Base-by-base conservation (phyloP, 1,140 invertebrate species). In the Heliothis virescens region DNA sequence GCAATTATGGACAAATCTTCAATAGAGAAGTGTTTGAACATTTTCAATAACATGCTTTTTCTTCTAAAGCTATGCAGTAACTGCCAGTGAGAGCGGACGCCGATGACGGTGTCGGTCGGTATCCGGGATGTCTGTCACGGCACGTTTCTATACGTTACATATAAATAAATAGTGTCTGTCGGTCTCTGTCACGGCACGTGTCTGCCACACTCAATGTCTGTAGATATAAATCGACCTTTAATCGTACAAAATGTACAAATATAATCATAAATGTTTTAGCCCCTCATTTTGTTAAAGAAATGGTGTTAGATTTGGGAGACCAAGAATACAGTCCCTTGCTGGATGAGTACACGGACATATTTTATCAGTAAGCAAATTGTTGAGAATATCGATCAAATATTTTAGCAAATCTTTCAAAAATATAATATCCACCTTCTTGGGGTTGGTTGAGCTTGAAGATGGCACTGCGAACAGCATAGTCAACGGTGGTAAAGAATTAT, bases 281-380 rank as follows among this genome's bases (percentile, higher is more conserved):
- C 1, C 85, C 89, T 53, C 80, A 85, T 85, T 88, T 92, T 67
- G 72, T 82, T 18, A 62, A 87, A 41, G 79, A 85, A 76, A 73
- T 89, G 21, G 21, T 84, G 26, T 50, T 73, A 57, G 91, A 93
- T 83, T 81, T 94, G 50, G 87, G 85, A 48, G 83, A 91, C 5
- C 82, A 82, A 77, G 21, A 80, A 29, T 95, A 86, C 71, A 94
- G 90, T 52, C 74, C 92, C 4, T 83, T 94, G 16, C 65, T 93
- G 13, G 91, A 93, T 83, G 92, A 95, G 79, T 94, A 90, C 4
- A 95, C 91, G 2, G 91, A 94, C 79, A 83, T 94, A 3, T 83
- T 82, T 26, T n/a, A n/a, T n/a, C n/a, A n/a, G 80, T 86, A 5
- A 79, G 72, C 10, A 92, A 93, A 88, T 82, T 86, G 55, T 85